Evolutionary conservation across 2,113 vertebrate genomes (phyloP).

Genomic region (Eupsittula cactorum): DNA sequence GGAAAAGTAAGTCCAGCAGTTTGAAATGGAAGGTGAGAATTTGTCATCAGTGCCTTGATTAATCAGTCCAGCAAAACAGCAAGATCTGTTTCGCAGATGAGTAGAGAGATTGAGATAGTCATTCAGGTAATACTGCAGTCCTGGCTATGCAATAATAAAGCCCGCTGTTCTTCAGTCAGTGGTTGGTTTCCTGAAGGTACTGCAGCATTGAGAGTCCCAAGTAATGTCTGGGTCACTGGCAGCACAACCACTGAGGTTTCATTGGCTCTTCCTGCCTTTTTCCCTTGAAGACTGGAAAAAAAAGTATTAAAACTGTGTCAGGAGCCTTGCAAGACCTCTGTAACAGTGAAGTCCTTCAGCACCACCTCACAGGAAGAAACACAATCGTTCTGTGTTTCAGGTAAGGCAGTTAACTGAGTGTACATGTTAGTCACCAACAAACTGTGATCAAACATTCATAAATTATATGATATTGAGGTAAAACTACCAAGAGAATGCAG

Average conservation of each 20-base stretch:
- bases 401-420: neutral
- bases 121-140: neutral
- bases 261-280: neutral
- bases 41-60: neutral
- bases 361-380: neutral
- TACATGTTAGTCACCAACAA: neutral
- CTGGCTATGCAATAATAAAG: neutral
- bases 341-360: neutral
- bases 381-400: accelerated
- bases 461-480: neutral
- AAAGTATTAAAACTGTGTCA: neutral
- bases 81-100: neutral
- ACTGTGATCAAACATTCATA: neutral
- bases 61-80: neutral
- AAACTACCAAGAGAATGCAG: neutral
- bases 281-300: neutral
- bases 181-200: neutral
- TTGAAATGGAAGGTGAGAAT: neutral
- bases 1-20: neutral
- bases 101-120: neutral
- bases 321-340: neutral
- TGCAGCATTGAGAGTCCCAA: neutral
- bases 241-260: neutral
- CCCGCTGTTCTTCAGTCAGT: neutral
- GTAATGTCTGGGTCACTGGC: neutral